Base-by-base conservation (phyloP, 92 coral and sea anemone genomes). In the Actinernus sp. region DNA sequence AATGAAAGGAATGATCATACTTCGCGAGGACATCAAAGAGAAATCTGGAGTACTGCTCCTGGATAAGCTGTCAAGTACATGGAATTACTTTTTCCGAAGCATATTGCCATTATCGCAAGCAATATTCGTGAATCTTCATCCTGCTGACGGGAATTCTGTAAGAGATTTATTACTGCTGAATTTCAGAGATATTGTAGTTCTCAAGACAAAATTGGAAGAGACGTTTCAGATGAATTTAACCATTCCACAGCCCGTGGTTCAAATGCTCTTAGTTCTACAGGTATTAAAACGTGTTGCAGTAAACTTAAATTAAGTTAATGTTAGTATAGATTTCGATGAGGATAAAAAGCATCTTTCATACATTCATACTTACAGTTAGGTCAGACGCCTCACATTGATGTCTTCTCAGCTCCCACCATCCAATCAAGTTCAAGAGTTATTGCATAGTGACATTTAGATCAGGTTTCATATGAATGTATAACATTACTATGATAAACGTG, bases 141-240 rank as follows among this genome's bases (percentile, higher is more conserved):
- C 97, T 11, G 88, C 92, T 16, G 91, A 91, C 49, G 99, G 97
- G 6, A 78, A 83, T 49, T 76, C 97, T 17, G 87, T 92, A 13
- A 82, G 99, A 28, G 94, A 92, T 32, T 48, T 95, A 24, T 79
- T 95, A 25, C 61, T 95, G 18, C 60, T 91, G 49, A 87, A 80
- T 60, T 95, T 95, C 60, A 74, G 99, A 29, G 99, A 95, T 56
- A 92, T 87, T 57, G 99, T 95, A 2, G 96, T 95, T 47, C 68
- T 95, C 68, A 95, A 95, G 66, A 95, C 99, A 23, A 91, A 95
- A 52, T 69, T 95, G 20, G 95, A 91, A 73, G 99, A 95, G 69
- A 89, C 89, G 3, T 90, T 90, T 67, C 79, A 73, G n/a, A 92
- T 92, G 87, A 92, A 71, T 20, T 48, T 68, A 31, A 68, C 86